Conservation (phyloP, 2,888 invertebrate genomes). For the Patella caerulea region DNA sequence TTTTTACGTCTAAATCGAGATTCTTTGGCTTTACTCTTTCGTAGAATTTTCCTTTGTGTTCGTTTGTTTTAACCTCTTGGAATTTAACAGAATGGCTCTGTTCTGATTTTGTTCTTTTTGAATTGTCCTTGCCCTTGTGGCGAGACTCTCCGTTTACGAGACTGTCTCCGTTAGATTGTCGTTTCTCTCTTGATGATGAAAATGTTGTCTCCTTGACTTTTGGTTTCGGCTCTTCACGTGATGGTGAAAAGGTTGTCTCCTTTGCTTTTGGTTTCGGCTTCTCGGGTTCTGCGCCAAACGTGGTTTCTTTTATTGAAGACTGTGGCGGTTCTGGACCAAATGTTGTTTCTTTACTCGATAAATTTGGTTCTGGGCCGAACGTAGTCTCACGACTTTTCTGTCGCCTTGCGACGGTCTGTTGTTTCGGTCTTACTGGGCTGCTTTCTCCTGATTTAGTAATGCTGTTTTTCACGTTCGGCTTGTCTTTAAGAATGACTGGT, state of each 20-base stretch:
- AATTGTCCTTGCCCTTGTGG: background rate
- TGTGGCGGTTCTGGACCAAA: background rate
- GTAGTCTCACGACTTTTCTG: background rate
- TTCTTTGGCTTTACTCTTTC: background rate
- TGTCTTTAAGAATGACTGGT: background rate
- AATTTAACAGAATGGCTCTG: background rate
- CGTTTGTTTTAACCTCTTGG: background rate
- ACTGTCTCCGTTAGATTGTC: background rate
- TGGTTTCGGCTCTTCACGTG: background rate
- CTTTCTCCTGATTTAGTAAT: background rate
- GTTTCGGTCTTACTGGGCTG: background rate
- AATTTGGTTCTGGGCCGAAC: slow-evolving; percentile 4
- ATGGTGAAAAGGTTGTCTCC: too few relatives aligned
- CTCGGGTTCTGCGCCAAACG: background rate
- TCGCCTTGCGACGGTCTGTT: background rate
- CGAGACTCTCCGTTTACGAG: background rate
- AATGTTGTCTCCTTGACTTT: background rate
- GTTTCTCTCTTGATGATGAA: background rate
- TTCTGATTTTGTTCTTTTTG: background rate
- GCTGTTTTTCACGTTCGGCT: background rate
- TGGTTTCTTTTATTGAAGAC: background rate
- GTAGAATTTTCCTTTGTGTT: background rate
- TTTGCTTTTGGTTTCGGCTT: background rate
- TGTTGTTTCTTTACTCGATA: slow-evolving; percentile 3
- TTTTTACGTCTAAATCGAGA: background rate